Base-by-base conservation (phyloP, 2,113 vertebrate species). In the Colistium nudipinnis region DNA sequence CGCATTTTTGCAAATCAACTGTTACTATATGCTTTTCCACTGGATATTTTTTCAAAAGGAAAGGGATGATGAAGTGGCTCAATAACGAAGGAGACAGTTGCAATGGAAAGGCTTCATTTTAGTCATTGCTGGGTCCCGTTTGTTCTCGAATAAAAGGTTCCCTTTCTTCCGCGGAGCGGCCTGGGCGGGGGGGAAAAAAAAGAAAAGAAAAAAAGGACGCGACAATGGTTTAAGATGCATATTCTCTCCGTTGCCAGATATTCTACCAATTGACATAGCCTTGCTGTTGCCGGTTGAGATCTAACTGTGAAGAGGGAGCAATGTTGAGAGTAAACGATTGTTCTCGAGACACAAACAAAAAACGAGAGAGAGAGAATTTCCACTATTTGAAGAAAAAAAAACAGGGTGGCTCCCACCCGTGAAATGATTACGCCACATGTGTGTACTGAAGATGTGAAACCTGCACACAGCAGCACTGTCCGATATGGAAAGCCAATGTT, bases 1-100 rank as follows among this genome's bases (percentile, higher is more conserved):
- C 81, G 92, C 90, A 84, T 95, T 94, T 94, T 90, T 41, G 88
- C 91, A 88, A 82, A 84, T 91, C 81, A 86, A 88, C 89, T 88
- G 71, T 92, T 84, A 82, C 70, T 82, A 76, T 91, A 92, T 93
- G 84, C 85, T 94, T 94, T 92, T 91, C 93, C 73, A 62, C 89
- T 87, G 81, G 94, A 82, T 92, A 88, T 82, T 90, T 86, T 78
- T 55, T n/a, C n/a, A 52, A 83, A 85, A 52, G 19, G 20, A 41
- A 30, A 84, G 67, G 89, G 90, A 88, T 87, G 70, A 79, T 22
- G 49, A 72, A 70, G 55, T 28, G 70, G 38, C 36, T 39, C 54
- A 25, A 27, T 54, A 51, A 17, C 33, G 57, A 69, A 22, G 7
- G 52, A 69, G 47, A 49, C 10, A 13, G 55, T 78, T 66, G 22